Percentiles rank a stretch among this genome's conserved stretches.
Evolutionary conservation across 1,140 invertebrate genomes (phyloP).

Genomic region (Drosophila hydei): DNA sequence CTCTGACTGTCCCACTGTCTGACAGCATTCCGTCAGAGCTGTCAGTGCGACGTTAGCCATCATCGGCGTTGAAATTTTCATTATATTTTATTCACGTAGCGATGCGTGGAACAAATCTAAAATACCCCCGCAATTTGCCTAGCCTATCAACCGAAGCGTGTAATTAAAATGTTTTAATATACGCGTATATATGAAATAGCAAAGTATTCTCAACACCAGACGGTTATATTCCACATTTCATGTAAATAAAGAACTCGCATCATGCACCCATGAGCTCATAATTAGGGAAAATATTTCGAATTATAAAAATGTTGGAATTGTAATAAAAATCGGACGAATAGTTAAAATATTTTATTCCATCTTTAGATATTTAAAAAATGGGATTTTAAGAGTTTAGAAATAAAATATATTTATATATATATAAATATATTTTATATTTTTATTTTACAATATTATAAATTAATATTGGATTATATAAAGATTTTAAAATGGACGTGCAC

Average conservation of each 20-base stretch:
- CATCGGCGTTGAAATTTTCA: constrained; percentile 58
- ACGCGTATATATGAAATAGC: constrained; percentile 16
- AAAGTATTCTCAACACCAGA: constrained; percentile 21
- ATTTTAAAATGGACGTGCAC: too few relatives aligned
- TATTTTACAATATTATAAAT: too few relatives aligned
- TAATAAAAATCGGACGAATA: too few relatives aligned
- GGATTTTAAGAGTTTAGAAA: too few relatives aligned
- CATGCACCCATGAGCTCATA: too few relatives aligned
- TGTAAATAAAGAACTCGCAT: not conserved
- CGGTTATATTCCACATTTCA: not conserved
- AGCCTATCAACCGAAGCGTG: constrained; percentile 47
- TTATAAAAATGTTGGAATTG: too few relatives aligned
- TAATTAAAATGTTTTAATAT: constrained; percentile 54
- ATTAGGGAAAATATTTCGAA: too few relatives aligned
- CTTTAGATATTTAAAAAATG: too few relatives aligned
- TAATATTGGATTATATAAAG: too few relatives aligned
- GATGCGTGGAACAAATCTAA: constrained; percentile 58
- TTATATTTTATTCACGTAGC: constrained; percentile 53
- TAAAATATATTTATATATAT: too few relatives aligned
- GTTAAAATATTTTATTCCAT: too few relatives aligned
- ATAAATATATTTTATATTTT: too few relatives aligned
- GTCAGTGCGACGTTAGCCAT: constrained; percentile 38
- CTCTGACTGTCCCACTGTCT: constrained; percentile 17
- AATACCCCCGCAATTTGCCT: constrained; percentile 42
- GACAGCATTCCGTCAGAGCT: constrained; percentile 60